Conservation (phyloP, 1,140 invertebrate genomes). For the Telenomus remus region DNA sequence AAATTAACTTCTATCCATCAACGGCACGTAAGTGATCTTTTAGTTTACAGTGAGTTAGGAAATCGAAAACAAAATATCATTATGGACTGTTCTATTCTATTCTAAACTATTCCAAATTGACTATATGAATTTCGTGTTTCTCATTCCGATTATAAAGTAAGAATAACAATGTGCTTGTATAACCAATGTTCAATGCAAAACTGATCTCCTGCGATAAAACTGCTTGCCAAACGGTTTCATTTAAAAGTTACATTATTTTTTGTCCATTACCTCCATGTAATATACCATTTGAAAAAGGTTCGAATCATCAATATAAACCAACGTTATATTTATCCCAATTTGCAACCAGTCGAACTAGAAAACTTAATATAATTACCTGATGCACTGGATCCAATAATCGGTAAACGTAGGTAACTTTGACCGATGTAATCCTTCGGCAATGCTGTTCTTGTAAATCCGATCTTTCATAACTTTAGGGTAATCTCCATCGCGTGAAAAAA, state of each 20-base stretch:
- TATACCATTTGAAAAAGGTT: no score
- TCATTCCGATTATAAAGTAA: conserved; percentile 14
- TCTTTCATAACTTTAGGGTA: conserved; percentile 78
- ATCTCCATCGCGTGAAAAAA: conserved; percentile 77
- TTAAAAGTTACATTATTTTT: background rate
- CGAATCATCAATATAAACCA: no score
- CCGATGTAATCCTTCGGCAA: conserved; percentile 71
- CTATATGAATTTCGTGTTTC: conserved; percentile 24
- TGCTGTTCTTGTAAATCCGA: conserved; percentile 76
- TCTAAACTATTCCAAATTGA: conserved; percentile 35
- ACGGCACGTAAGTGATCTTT: background rate
- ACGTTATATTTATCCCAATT: no score
- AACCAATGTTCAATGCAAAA: conserved; percentile 22
- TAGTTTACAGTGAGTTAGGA: no score
- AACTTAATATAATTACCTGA: conserved; percentile 53
- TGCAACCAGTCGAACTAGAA: background rate
- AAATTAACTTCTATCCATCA: background rate
- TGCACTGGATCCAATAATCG: conserved; percentile 71
- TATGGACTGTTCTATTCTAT: no score
- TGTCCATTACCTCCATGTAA: no score
- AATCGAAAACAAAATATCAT: no score
- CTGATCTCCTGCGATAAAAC: background rate
- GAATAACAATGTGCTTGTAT: conserved; percentile 2
- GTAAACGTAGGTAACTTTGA: conserved; percentile 76
- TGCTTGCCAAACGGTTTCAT: conserved; percentile 4